Evolutionary conservation across 1,140 invertebrate species (phyloP), one percentile per base, ranked within the genome.

Genomic region (Sarcophaga bullata): DNA sequence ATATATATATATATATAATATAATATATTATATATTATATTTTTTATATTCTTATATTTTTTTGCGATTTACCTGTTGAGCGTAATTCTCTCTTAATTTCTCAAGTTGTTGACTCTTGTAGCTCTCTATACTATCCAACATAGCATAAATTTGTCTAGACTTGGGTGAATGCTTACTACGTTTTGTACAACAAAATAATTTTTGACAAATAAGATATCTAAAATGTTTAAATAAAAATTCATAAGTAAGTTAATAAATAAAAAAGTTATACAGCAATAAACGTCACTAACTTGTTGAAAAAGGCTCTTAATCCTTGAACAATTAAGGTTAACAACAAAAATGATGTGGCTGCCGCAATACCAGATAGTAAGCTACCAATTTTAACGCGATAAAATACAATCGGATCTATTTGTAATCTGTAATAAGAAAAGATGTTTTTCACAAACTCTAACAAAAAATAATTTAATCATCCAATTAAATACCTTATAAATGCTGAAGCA

Each of bases 91-190:
- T 3, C 96, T 91, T 62, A 98, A 91, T 84, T 95, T 93, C 88
- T 97, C 96, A 82, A 98, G 91, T 87, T 98, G 97, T 87, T 95
- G 95, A 83, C 94, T 94, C 90, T 97, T 97, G 90, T 97, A 97
- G 80, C 95, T 94, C 89, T 98, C 97, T 83, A 98, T 96, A 88
- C 94, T 96, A 87, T 98, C 96, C 84, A 97, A 90, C 93, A 96
- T 95, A 82, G 93, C 94, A 86, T 95, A 95, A 75, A 98, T 95
- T 88, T 98, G 96, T 73, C 94, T 93, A 9, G 95, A 94, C 76
- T 95, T 92, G 6, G 96, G 95, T 9, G 95, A 95, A 46, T 93
- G 92, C 9, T 93, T 92, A 80, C 94, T 87, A 8, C 87, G 86
- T 47, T 17, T 19, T 37, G 91, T 90, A 81, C 92, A 92, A 86